Conservation (phyloP, 2,797 vertebrate genomes). For the Ctenopoma kingsleyae region DNA sequence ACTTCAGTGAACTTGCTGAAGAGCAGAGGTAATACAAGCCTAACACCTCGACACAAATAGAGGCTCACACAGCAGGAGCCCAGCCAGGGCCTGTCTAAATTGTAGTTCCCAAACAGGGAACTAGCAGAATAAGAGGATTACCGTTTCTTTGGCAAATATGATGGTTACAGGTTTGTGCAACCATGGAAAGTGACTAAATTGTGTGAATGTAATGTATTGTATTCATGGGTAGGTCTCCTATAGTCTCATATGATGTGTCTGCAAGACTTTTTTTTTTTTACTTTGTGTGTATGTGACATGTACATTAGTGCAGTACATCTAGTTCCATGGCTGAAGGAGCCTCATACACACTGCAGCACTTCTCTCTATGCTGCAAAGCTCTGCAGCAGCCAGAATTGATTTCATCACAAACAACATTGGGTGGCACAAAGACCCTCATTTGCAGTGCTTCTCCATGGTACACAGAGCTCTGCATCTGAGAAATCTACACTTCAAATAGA, state of each 20-base stretch:
- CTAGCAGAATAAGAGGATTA: conserved; percentile 57
- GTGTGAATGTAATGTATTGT: not conserved
- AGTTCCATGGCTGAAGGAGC: conserved; percentile 39
- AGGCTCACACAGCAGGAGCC: conserved; percentile 29
- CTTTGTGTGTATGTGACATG: conserved; percentile 13
- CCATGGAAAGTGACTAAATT: conserved; percentile 28
- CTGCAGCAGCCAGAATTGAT: conserved; percentile 71
- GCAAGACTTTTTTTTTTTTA: conserved; percentile 5
- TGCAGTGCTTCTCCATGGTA: conserved; percentile 37
- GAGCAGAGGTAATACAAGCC: conserved; percentile 30
- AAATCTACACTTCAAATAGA: conserved; percentile 52
- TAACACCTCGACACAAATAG: conserved; percentile 31
- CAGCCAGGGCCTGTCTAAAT: conserved; percentile 8
- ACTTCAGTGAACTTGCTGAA: conserved; percentile 29
- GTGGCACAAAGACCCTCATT: conserved; percentile 41
- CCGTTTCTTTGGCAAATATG: conserved; percentile 36
- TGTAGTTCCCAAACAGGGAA: conserved; percentile 22
- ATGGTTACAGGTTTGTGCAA: conserved; percentile 53
- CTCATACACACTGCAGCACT: conserved; percentile 57
- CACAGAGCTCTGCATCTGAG: conserved; percentile 42
- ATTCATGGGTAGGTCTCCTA: conserved; percentile 16
- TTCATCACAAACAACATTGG: conserved; percentile 59
- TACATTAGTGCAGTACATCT: conserved; percentile 33
- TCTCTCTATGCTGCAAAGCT: conserved; percentile 64
- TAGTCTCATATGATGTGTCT: conserved; percentile 18